Evolutionary conservation across 2,888 invertebrate species (phyloP).

Genomic region (Rhogogaster chlorosoma): DNA sequence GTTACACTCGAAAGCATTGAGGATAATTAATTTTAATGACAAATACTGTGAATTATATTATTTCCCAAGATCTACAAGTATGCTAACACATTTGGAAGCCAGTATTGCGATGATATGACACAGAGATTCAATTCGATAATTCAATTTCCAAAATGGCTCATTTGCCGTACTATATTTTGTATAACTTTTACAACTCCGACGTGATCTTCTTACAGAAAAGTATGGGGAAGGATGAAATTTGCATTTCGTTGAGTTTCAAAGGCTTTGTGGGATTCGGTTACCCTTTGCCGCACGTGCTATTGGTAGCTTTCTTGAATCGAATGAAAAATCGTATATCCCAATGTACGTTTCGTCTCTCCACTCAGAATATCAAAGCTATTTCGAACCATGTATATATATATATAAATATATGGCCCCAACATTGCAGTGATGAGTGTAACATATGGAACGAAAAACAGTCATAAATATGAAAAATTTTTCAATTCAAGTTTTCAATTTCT

Average conservation of each 20-base stretch:
- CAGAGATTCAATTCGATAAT: background rate
- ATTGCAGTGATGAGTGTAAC: background rate
- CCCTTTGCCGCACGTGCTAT: constrained; percentile 29
- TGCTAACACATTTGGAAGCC: background rate
- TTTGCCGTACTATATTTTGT: background rate
- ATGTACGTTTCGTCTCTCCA: constrained; percentile 13
- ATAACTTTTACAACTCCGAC: constrained; percentile 5
- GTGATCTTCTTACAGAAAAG: constrained; percentile 11
- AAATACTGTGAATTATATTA: background rate
- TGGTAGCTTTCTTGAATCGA: constrained; percentile 25
- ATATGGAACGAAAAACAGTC: background rate
- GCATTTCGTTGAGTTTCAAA: constrained; percentile 6
- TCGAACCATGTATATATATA: background rate
- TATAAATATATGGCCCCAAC: background rate
- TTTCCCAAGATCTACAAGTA: background rate
- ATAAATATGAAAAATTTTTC: background rate
- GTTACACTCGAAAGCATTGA: background rate
- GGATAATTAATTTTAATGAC: background rate
- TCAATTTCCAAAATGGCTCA: background rate
- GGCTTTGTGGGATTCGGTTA: constrained; percentile 22
- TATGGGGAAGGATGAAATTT: background rate
- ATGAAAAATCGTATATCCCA: constrained; percentile 10
- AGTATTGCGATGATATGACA: background rate
- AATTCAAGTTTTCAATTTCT: background rate
- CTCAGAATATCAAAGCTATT: constrained; percentile 7